These are phyloP conservation scores for Salticus scenicus DNA, from an alignment of 2,888 invertebrate genomes.

Conservation along the genomic window DNA sequence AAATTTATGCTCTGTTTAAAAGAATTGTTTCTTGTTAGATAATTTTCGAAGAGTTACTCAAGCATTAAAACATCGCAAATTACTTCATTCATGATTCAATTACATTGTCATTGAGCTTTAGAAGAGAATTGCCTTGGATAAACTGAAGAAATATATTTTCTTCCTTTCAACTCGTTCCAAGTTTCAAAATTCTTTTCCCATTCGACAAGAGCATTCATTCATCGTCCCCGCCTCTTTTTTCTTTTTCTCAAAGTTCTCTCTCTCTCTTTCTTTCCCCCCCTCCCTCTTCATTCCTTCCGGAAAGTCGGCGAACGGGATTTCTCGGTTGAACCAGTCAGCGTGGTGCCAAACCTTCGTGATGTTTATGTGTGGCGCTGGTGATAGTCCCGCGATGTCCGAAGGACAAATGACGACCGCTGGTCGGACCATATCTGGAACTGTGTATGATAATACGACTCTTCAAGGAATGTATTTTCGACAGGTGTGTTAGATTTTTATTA, in stretches of 20 bases:
- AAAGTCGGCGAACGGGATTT: background rate
- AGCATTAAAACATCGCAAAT: no score
- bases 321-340: slow-evolving; percentile 34
- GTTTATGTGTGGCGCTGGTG: slow-evolving; percentile 22
- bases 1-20: no score
- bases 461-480: slow-evolving; percentile 14
- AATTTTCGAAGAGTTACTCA: no score
- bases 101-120: no score
- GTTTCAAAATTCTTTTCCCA: background rate
- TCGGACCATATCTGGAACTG: background rate
- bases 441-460: background rate
- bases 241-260: background rate
- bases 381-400: background rate
- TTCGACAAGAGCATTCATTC: background rate
- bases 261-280: background rate
- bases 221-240: background rate
- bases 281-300: background rate
- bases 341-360: slow-evolving; percentile 27
- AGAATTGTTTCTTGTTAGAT: no score
- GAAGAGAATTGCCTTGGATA: no score
- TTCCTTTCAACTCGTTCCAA: background rate
- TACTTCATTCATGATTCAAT: no score
- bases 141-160: no score
- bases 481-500: slow-evolving; percentile 26
- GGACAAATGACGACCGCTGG: background rate